Conservation (phyloP, 2,888 invertebrate genomes). For the Pegoplata infirma region DNA sequence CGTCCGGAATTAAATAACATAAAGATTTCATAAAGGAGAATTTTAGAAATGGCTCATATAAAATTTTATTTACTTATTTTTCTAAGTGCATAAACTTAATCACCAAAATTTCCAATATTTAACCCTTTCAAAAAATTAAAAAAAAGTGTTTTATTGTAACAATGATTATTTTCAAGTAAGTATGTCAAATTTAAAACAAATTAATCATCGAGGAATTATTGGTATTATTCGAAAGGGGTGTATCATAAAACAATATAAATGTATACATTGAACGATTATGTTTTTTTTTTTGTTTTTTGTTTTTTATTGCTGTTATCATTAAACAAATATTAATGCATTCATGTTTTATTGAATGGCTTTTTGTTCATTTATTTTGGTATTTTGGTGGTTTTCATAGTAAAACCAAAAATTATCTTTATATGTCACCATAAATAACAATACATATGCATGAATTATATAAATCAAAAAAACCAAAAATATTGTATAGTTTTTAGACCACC, state of each 20-base stretch:
- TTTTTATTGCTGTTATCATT: not conserved
- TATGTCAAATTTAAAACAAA: conserved; percentile 45
- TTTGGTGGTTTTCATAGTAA: conserved; percentile 5
- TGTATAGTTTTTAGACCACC: conserved; percentile 14
- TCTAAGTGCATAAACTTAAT: too few species aligned
- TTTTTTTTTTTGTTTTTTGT: not conserved
- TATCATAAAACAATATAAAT: not conserved
- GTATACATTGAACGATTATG: not conserved
- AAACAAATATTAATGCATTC: not conserved
- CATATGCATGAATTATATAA: not conserved
- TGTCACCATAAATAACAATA: conserved; percentile 41
- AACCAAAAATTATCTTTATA: conserved; percentile 53
- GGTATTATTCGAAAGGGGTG: not conserved
- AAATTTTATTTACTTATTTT: too few species aligned
- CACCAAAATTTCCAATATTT: too few species aligned
- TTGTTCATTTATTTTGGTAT: too few species aligned
- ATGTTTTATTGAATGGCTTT: not conserved
- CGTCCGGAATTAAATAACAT: too few species aligned
- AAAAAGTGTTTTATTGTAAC: not conserved
- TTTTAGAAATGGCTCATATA: too few species aligned
- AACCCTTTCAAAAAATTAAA: too few species aligned
- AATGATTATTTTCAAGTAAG: conserved; percentile 12
- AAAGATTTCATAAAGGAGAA: too few species aligned
- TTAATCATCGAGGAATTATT: conserved; percentile 25
- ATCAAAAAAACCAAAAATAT: conserved; percentile 14